Conservation (phyloP, 2,888 invertebrate genomes). For the Phalangium opilio region DNA sequence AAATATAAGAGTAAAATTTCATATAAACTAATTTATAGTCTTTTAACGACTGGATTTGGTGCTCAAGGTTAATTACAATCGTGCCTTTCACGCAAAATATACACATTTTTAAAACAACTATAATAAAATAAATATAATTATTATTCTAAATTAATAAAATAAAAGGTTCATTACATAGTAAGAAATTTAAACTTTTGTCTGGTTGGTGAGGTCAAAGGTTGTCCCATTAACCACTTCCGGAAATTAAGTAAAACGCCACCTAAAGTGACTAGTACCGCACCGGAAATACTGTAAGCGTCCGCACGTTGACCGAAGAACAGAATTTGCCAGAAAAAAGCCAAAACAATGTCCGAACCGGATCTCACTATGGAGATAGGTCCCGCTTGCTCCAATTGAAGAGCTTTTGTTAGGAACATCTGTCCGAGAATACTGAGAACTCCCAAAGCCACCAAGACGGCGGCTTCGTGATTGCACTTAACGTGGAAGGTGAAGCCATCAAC, state of each 20-base stretch:
- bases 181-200: too few species aligned
- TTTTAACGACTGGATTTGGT: too few species aligned
- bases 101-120: too few species aligned
- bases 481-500: conserved; percentile 1
- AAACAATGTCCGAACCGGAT: conserved; percentile 16
- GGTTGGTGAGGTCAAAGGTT: neutral
- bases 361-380: conserved; percentile 18
- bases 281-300: conserved; percentile 60
- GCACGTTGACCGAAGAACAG: conserved; percentile 75
- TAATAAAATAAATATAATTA: too few species aligned
- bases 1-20: too few species aligned
- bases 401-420: conserved; percentile 8
- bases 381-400: conserved; percentile 17
- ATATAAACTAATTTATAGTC: too few species aligned
- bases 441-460: neutral
- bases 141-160: too few species aligned
- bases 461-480: neutral
- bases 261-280: conserved; percentile 68
- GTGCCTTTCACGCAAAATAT: too few species aligned
- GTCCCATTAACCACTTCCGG: conserved; percentile 54
- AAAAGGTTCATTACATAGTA: too few species aligned
- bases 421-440: conserved; percentile 9
- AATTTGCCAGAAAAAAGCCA: conserved; percentile 30
- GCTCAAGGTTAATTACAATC: too few species aligned
- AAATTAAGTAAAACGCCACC: conserved; percentile 69